Evolutionary conservation across 2,797 vertebrate species (phyloP).

Genomic region (Ispidina lecontei): DNA sequence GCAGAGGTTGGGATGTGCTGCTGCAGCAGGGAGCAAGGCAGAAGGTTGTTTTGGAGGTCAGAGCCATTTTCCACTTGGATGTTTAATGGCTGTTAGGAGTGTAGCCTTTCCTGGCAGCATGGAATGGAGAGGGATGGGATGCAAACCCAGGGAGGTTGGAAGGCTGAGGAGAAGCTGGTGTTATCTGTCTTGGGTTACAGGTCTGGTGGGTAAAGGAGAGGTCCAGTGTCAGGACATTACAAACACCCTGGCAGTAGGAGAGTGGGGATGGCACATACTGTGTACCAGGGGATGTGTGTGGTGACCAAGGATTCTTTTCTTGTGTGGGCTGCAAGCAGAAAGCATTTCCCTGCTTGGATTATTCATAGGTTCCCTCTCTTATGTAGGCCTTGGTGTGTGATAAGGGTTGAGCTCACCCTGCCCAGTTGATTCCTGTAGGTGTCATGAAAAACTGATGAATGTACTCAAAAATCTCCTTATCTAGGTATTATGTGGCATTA

Average conservation of each 20-base stretch:
- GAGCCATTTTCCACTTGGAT: neutral
- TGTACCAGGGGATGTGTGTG: neutral
- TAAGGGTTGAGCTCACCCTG: neutral
- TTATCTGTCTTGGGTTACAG: neutral
- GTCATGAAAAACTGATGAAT: neutral
- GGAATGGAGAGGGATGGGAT: neutral
- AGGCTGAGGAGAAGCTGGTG: neutral
- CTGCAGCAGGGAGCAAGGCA: neutral
- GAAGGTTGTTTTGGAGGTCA: neutral
- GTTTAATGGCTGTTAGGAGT: neutral
- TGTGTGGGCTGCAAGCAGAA: neutral
- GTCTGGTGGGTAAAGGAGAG: neutral
- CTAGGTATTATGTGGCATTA: neutral
- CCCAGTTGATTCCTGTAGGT: neutral
- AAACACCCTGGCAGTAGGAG: neutral
- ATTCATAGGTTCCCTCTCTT: conserved; percentile 16
- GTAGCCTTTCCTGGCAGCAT: neutral
- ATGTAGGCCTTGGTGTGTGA: conserved; percentile 3
- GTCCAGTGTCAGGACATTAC: neutral
- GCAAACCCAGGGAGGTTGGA: neutral
- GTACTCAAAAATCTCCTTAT: neutral
- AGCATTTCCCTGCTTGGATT: conserved; percentile 11
- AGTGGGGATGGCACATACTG: neutral
- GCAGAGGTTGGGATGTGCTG: neutral
- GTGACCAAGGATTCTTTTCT: neutral